Evolutionary conservation across 1,140 invertebrate species (phyloP), one percentile per base, ranked within the genome.

Genomic region (Drosophila punjabiensis): DNA sequence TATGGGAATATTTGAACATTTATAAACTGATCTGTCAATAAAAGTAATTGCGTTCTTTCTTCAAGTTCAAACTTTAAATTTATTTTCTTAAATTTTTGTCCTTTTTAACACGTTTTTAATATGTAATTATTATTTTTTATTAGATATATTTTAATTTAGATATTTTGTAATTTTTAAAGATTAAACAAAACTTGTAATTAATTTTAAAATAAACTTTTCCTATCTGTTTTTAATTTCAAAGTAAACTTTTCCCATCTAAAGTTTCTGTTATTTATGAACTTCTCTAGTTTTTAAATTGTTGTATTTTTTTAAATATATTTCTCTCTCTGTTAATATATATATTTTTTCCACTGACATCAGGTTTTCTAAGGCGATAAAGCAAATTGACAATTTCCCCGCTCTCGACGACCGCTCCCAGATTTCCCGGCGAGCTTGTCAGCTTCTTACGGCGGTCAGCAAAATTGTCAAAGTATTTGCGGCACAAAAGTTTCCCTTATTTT

Each of bases 331-430:
- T 58, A 18, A 39, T 16, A 64, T 8, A 43, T 7, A 47, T 24
- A 48, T 20, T 32, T 20, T 48, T 45, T 41, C 61, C 24, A n/a
- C 30, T 33, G 30, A 20, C 37, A 56, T 37, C 48, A 39, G 73
- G 50, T 75, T 39, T 56, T 64, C 56, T 78, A 84, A 84, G 82
- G 63, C 70, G 76, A 82, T 87, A 80, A 82, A 60, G 79, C 73
- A 88, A 88, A 88, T 84, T 84, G 84, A 88, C 73, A 82, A 64
- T 82, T 66, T 76, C 59, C 64, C 63, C 68, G 67, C 76, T 58
- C 53, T 61, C 60, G 59, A 56, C 78, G 59, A 62, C 63, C 64
- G 32, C 78, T 33, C 37, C 45, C 18, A 47, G 70, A 70, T 53
- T 82, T 63, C 3, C 59, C 62, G 37, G 43, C 43, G 41, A 79